A percentile compares a stretch with the other conserved stretches of the same genome.
Conservation (phyloP, 2,888 invertebrate species). For the Chironomus riparius region DNA sequence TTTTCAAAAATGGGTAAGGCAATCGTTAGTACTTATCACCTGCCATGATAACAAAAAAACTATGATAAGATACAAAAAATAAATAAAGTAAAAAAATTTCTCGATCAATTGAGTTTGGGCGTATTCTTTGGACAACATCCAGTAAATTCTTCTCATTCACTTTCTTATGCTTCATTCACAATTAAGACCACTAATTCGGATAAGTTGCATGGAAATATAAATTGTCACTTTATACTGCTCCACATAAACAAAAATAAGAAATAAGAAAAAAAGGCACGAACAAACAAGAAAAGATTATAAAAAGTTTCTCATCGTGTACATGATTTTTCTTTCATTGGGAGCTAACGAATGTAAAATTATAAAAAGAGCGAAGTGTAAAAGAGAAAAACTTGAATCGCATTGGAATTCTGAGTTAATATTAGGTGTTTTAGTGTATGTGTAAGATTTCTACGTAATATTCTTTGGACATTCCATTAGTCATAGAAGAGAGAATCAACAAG, state of each 20-base stretch:
- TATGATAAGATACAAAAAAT: neutral
- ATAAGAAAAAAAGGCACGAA: neutral
- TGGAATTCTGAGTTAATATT: neutral
- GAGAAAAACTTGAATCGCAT: neutral
- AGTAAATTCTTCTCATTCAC: neutral
- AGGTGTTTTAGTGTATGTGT: neutral
- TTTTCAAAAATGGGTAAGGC: neutral
- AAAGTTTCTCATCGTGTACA: neutral
- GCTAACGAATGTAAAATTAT: neutral
- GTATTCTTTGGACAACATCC: neutral
- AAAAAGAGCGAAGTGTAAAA: neutral
- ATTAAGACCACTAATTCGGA: neutral
- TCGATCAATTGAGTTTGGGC: neutral
- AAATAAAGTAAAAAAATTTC: neutral
- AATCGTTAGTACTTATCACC: neutral
- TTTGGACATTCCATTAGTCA: neutral
- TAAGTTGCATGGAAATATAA: neutral
- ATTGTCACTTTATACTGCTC: neutral
- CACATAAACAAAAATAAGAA: neutral
- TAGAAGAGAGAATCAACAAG: neutral
- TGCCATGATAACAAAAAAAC: neutral
- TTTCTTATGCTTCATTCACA: neutral
- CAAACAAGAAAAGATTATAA: neutral
- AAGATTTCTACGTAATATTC: neutral
- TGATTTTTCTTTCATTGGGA: neutral